Percentiles rank a stretch among this genome's conserved stretches.
These are phyloP conservation scores for Rhinella marina DNA, from an alignment of 2,797 vertebrate genomes.

Conservation along the genomic window DNA sequence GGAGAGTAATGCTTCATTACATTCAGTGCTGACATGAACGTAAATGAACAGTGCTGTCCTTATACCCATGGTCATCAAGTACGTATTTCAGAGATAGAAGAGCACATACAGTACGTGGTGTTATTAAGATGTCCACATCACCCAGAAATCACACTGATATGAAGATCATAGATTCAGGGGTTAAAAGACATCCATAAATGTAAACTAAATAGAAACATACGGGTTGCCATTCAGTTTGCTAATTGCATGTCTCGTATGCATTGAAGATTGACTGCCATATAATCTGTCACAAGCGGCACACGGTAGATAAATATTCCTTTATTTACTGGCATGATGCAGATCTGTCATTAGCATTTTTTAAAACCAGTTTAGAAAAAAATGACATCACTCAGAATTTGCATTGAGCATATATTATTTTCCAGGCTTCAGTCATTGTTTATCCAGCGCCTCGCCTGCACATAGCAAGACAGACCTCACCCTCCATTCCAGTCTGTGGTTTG, in stretches of 20 bases:
- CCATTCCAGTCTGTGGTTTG: conserved; percentile 71
- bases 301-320: conserved; percentile 31
- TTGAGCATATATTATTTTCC: conserved; percentile 50
- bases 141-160: background rate
- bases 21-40: background rate
- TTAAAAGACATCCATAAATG: background rate
- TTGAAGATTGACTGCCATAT: conserved; percentile 22
- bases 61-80: background rate
- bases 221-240: conserved; percentile 18
- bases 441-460: conserved; percentile 69
- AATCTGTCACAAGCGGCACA: conserved; percentile 25
- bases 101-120: background rate
- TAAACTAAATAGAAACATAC: background rate
- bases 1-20: background rate
- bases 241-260: conserved; percentile 32
- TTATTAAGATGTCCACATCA: background rate
- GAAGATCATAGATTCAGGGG: background rate
- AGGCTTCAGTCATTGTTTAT: conserved; percentile 66
- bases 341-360: conserved; percentile 39
- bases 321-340: conserved; percentile 29
- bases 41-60: background rate
- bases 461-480: conserved; percentile 68
- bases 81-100: too few species aligned
- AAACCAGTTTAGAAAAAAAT: conserved; percentile 38
- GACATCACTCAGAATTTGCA: conserved; percentile 40